Conservation (phyloP, 2,113 vertebrate species). For the Xiphophorus hellerii region DNA sequence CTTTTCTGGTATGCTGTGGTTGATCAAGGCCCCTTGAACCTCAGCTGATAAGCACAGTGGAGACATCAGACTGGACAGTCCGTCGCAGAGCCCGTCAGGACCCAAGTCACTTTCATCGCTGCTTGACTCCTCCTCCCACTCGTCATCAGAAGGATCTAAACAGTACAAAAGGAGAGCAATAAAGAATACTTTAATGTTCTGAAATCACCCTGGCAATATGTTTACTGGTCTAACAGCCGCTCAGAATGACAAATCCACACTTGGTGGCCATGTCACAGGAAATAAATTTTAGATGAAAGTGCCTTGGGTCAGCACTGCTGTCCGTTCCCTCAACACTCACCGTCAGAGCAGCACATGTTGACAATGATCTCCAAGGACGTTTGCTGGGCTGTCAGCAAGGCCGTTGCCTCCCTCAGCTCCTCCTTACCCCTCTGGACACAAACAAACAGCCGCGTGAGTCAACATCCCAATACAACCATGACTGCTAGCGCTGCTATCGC, state of each 20-base stretch:
- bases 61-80: constrained; percentile 81
- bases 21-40: constrained; percentile 86
- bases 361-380: constrained; percentile 95
- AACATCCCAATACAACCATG: constrained; percentile 45
- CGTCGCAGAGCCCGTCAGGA: constrained; percentile 83
- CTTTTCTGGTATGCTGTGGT: constrained; percentile 90
- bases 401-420: constrained; percentile 88
- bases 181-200: constrained; percentile 5
- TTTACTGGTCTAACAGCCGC: constrained; percentile 15
- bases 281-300: constrained; percentile 44
- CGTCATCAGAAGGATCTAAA: constrained; percentile 90
- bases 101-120: constrained; percentile 92
- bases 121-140: constrained; percentile 96
- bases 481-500: constrained; percentile 37
- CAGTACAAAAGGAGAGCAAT: background rate
- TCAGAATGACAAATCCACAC: constrained; percentile 23
- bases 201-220: background rate
- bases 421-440: constrained; percentile 82
- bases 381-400: constrained; percentile 94
- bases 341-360: constrained; percentile 97
- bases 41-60: constrained; percentile 95
- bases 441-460: constrained; percentile 59
- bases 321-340: constrained; percentile 74
- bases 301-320: constrained; percentile 49
- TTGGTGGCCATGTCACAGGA: constrained; percentile 42